Percentiles rank a stretch among this genome's conserved stretches.
Conservation (phyloP, 64 coral and sea anemone species). For the Actinia equina region DNA sequence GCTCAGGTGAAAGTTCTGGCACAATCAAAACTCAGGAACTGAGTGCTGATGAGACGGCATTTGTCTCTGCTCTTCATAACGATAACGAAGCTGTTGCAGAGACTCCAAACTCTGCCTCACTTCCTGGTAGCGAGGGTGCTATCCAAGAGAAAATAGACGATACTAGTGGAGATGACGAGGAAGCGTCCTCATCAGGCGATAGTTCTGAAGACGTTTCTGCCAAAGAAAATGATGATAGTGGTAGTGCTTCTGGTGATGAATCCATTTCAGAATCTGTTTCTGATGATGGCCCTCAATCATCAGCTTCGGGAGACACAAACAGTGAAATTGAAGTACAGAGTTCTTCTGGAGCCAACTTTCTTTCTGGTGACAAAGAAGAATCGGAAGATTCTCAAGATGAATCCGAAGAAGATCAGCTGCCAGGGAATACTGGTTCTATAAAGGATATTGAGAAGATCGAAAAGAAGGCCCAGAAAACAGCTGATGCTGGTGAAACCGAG, state of each 20-base stretch:
- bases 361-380: slow-evolving; percentile 42
- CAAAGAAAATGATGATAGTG: neutral
- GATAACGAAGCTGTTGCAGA: slow-evolving; percentile 3
- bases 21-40: slow-evolving; percentile 18
- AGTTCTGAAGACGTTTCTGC: slow-evolving; percentile 16
- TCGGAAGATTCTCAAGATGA: slow-evolving; percentile 16
- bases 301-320: neutral
- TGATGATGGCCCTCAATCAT: slow-evolving; percentile 8
- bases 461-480: neutral
- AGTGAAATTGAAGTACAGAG: slow-evolving; percentile 35
- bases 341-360: slow-evolving; percentile 38
- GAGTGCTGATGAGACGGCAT: slow-evolving; percentile 74
- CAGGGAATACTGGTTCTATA: slow-evolving; percentile 42
- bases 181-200: slow-evolving; percentile 20
- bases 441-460: slow-evolving; percentile 41
- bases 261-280: slow-evolving; percentile 3
- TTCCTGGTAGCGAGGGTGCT: slow-evolving; percentile 52
- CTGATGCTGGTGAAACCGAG: neutral
- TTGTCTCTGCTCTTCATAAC: slow-evolving; percentile 72
- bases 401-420: slow-evolving; percentile 29
- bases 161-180: neutral
- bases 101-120: neutral
- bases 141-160: slow-evolving; percentile 3
- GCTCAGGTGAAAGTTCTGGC: slow-evolving; percentile 16
- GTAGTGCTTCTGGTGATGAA: neutral